These are phyloP conservation scores for Eubucco bourcierii DNA, from an alignment of 2,113 vertebrate species.

Conservation along the genomic window DNA sequence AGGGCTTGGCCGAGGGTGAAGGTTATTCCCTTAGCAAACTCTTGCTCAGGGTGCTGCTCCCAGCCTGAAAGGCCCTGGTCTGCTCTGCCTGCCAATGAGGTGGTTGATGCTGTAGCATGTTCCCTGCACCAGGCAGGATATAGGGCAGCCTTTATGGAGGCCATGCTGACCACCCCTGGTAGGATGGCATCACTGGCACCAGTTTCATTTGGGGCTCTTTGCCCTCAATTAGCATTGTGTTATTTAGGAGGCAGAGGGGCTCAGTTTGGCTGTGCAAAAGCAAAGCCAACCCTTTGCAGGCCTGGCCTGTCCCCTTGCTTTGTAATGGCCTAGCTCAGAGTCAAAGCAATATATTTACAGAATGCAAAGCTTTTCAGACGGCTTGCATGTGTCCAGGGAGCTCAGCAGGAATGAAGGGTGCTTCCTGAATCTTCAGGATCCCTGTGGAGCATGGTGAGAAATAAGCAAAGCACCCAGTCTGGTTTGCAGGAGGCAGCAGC, in stretches of 20 bases:
- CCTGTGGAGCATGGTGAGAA: not conserved
- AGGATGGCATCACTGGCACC: rapidly evolving
- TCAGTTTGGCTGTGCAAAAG: not conserved
- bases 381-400: not conserved
- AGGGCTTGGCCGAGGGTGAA: not conserved
- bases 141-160: not conserved
- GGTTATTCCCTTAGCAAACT: not conserved
- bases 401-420: not conserved
- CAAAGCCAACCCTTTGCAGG: not conserved
- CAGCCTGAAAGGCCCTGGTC: not conserved
- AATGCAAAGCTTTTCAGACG: not conserved
- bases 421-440: not conserved
- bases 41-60: not conserved
- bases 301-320: not conserved
- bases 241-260: not conserved
- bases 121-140: not conserved
- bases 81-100: not conserved
- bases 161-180: not conserved
- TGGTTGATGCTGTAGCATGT: rapidly evolving
- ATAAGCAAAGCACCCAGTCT: not conserved
- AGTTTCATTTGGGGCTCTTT: not conserved
- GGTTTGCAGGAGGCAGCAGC: not conserved
- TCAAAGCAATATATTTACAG: not conserved
- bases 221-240: not conserved
- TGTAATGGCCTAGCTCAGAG: not conserved